A percentile compares a stretch with the other conserved stretches of the same genome.
phyloP scores from a whole-genome alignment of 2,113 vertebrate species.

The Copsychus sechellarum region DNA sequence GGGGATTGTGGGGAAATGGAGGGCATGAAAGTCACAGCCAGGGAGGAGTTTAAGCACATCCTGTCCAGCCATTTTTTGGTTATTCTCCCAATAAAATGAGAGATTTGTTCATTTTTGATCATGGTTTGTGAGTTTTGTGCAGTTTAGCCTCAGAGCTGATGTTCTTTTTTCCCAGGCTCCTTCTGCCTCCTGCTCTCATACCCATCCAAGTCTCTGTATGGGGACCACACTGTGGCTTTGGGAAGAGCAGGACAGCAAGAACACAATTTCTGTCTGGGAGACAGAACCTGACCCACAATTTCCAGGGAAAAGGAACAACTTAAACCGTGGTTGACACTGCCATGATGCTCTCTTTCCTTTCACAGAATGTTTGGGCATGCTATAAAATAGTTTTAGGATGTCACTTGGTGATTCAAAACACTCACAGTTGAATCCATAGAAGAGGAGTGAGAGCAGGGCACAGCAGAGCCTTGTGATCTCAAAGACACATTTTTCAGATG shows the following conservation, averaged over 20 bases:
- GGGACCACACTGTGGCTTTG: background rate
- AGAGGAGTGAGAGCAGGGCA: background rate
- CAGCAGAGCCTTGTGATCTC: background rate
- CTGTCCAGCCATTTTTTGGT: background rate
- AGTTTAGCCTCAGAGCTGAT: no score
- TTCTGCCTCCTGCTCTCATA: background rate
- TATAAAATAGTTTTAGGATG: background rate
- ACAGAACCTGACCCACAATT: background rate
- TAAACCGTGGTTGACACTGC: background rate
- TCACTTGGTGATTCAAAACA: background rate
- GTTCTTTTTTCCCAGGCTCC: background rate
- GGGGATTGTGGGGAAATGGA: background rate
- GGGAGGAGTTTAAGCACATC: background rate
- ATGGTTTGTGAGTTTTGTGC: background rate
- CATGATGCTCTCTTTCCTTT: background rate
- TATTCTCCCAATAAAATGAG: background rate
- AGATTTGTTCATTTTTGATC: background rate
- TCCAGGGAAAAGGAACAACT: background rate
- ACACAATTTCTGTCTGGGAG: background rate
- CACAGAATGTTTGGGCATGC: background rate
- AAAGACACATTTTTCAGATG: background rate
- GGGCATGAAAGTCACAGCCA: background rate
- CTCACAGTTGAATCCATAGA: background rate
- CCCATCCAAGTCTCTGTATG: background rate
- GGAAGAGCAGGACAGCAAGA: background rate